These are phyloP conservation scores for Papilio xuthus DNA, from an alignment of 1,140 invertebrate genomes.

Conservation along the genomic window DNA sequence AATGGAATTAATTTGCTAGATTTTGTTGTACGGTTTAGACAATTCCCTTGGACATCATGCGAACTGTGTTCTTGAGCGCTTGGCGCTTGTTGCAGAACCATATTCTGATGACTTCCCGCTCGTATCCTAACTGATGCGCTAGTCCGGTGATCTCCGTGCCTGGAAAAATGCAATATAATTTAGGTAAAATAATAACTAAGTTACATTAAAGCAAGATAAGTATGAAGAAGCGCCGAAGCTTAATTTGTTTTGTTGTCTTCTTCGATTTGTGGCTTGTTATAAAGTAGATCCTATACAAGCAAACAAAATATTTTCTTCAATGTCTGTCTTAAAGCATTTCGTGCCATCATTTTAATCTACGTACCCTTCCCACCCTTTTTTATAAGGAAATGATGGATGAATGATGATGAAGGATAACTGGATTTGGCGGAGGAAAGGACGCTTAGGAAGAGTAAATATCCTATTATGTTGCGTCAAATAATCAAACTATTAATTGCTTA, in stretches of 20 bases:
- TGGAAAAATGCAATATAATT: constrained; percentile 75
- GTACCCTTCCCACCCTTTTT: no score
- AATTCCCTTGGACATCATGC: constrained; percentile 94
- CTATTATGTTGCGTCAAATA: no score
- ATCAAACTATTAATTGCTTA: constrained; percentile 65
- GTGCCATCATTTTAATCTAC: no score
- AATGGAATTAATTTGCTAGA: constrained; percentile 19
- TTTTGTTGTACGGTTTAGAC: constrained; percentile 60
- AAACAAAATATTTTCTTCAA: no score
- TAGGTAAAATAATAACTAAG: not conserved
- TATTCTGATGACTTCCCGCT: constrained; percentile 98
- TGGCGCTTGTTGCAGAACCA: constrained; percentile 99
- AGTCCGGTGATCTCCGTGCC: constrained; percentile 98
- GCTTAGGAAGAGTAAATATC: no score
- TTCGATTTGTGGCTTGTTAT: no score
- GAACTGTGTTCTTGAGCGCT: constrained; percentile 96
- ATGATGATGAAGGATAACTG: no score
- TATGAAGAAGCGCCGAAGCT: no score
- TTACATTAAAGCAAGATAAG: not conserved
- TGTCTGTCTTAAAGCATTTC: not conserved
- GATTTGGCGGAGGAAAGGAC: no score
- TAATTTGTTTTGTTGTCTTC: no score
- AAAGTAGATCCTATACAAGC: no score
- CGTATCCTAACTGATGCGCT: constrained; percentile 97
- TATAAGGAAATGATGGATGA: no score